Percentiles rank a stretch among this genome's conserved stretches.
These are phyloP conservation scores for Pseudotriccus pelzelni DNA, from an alignment of 2,797 vertebrate genomes.

Conservation along the genomic window DNA sequence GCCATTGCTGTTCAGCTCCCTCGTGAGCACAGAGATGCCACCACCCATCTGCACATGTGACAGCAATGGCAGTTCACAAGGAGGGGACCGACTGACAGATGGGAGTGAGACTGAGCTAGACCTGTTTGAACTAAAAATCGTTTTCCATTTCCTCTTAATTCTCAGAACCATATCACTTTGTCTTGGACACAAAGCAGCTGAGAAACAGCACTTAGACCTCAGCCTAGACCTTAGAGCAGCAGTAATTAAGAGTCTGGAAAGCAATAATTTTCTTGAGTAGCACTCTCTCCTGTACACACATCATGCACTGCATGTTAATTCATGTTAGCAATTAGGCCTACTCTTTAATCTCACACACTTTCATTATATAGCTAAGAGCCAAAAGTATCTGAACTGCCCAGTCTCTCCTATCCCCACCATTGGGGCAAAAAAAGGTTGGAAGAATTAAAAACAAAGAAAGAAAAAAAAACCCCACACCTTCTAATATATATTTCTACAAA, in stretches of 20 bases:
- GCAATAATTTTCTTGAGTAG: background rate
- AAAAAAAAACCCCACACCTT: accelerated
- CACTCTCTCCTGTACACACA: background rate
- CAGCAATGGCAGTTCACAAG: background rate
- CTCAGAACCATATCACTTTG: background rate
- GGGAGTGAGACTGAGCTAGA: background rate
- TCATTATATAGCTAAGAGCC: background rate
- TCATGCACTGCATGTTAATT: background rate
- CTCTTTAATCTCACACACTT: background rate
- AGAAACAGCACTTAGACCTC: slow-evolving; percentile 19
- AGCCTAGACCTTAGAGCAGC: slow-evolving; percentile 1
- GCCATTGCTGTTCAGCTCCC: background rate
- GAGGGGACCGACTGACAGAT: background rate
- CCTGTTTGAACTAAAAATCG: background rate
- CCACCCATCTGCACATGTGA: background rate
- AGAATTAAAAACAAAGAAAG: background rate
- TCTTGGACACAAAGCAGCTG: background rate
- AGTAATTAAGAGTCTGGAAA: slow-evolving; percentile 31
- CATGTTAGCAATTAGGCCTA: background rate
- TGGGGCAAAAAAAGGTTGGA: background rate
- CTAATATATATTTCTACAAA: background rate
- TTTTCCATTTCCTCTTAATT: background rate
- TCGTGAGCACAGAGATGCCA: background rate
- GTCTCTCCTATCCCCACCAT: background rate
- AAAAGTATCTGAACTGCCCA: background rate